These are phyloP conservation scores for Ditula angustiorana DNA, from an alignment of 2,888 invertebrate genomes.

Conservation along the genomic window DNA sequence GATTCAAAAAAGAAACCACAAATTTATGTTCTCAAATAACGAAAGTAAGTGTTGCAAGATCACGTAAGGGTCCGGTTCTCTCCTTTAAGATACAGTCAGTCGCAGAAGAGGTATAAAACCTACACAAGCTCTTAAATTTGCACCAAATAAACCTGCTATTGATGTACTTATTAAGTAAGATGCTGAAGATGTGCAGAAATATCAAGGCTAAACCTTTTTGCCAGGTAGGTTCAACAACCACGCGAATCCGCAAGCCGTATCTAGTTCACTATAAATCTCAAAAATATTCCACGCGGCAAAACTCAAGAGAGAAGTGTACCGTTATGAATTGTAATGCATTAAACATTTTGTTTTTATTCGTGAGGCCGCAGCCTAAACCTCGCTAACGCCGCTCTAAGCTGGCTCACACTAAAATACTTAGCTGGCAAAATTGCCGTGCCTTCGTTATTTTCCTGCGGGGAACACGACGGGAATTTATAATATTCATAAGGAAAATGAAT, in stretches of 20 bases:
- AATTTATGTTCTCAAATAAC: too few species aligned
- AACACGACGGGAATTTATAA: constrained; percentile 63
- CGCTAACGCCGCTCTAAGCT: constrained; percentile 36
- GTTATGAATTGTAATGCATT: constrained; percentile 28
- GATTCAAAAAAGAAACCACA: too few species aligned
- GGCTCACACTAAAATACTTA: constrained; percentile 42
- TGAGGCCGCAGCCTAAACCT: not conserved
- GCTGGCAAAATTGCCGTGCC: constrained; percentile 44
- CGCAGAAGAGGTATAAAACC: too few species aligned
- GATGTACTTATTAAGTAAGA: too few species aligned
- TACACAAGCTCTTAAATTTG: too few species aligned
- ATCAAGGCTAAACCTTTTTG: too few species aligned
- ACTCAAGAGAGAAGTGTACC: constrained; percentile 15
- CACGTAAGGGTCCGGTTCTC: too few species aligned
- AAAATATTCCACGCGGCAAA: constrained; percentile 4
- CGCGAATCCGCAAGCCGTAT: not conserved
- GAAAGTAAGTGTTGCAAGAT: too few species aligned
- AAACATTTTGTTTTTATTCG: constrained; percentile 29
- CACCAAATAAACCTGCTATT: too few species aligned
- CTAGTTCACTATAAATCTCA: not conserved
- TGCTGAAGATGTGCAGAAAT: too few species aligned
- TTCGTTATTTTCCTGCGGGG: constrained; percentile 50
- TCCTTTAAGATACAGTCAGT: too few species aligned
- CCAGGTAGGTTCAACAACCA: not conserved
- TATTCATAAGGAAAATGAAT: constrained; percentile 67